Conservation (phyloP, 2,113 vertebrate species). For the Halcyon senegalensis region DNA sequence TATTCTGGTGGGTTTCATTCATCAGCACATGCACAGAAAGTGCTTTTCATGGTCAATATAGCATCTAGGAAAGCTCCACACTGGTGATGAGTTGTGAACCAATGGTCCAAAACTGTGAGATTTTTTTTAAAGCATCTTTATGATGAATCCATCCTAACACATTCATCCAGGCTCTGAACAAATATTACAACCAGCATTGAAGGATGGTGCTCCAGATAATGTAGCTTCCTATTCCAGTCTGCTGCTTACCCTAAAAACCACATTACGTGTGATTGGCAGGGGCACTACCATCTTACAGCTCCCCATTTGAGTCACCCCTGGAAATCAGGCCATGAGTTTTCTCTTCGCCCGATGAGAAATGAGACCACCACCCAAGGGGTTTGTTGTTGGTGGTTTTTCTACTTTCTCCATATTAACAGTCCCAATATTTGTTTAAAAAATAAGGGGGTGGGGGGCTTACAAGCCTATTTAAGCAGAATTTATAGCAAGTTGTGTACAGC, state of each 20-base stretch:
- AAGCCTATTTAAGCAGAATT: conserved; percentile 15
- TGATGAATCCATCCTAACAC: neutral
- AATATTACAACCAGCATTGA: neutral
- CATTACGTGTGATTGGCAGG: fast-evolving
- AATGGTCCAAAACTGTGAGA: neutral
- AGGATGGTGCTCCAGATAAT: neutral
- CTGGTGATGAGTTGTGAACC: neutral
- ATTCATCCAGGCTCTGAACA: neutral
- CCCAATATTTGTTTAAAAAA: neutral
- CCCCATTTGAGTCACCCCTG: neutral
- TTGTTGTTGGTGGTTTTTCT: neutral
- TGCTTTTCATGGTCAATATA: neutral
- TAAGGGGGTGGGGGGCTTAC: neutral
- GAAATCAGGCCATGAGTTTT: neutral
- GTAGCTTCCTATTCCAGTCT: neutral
- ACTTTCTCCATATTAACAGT: neutral
- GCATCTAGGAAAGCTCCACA: neutral
- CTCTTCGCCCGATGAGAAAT: neutral
- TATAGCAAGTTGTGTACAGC: neutral
- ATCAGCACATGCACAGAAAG: neutral
- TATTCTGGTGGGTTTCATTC: neutral
- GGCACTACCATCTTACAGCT: neutral
- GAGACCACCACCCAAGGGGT: neutral
- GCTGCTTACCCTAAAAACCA: neutral
- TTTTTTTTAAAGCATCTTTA: neutral